These are phyloP conservation scores for Deilephila elpenor DNA, from an alignment of 2,888 invertebrate species.

Conservation along the genomic window DNA sequence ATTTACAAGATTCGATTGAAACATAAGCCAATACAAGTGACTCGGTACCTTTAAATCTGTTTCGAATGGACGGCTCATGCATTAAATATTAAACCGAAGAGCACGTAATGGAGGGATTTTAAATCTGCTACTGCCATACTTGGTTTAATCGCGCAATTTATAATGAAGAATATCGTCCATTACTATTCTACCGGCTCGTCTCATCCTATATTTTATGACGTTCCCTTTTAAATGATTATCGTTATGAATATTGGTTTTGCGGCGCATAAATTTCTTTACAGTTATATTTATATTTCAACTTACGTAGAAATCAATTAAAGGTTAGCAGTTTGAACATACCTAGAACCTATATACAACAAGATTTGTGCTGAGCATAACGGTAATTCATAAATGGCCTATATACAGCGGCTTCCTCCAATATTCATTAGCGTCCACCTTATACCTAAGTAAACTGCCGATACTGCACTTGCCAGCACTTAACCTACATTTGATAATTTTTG, in stretches of 20 bases:
- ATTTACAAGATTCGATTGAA: constrained; percentile 24
- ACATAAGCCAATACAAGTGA: constrained; percentile 36
- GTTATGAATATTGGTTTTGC: constrained; percentile 7
- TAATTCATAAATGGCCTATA: too few species aligned
- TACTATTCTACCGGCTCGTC: neutral
- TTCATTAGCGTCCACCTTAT: too few species aligned
- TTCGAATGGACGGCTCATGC: constrained; percentile 37
- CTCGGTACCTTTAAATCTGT: constrained; percentile 43
- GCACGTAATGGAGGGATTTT: constrained; percentile 39
- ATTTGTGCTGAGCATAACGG: too few species aligned
- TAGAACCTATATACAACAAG: too few species aligned
- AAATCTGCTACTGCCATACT: constrained; percentile 51
- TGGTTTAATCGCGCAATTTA: constrained; percentile 62
- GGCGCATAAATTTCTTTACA: neutral
- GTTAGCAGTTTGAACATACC: too few species aligned
- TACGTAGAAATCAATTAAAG: too few species aligned
- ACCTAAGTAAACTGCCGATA: too few species aligned
- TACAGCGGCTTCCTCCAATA: too few species aligned
- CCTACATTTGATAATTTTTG: too few species aligned
- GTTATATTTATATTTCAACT: neutral
- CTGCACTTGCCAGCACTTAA: too few species aligned
- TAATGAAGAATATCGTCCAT: constrained; percentile 51
- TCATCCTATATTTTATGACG: constrained; percentile 13
- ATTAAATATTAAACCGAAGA: constrained; percentile 50
- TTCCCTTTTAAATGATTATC: neutral